Conservation (phyloP, 1,140 invertebrate genomes). For the Daktulosphaira vitifoliae region DNA sequence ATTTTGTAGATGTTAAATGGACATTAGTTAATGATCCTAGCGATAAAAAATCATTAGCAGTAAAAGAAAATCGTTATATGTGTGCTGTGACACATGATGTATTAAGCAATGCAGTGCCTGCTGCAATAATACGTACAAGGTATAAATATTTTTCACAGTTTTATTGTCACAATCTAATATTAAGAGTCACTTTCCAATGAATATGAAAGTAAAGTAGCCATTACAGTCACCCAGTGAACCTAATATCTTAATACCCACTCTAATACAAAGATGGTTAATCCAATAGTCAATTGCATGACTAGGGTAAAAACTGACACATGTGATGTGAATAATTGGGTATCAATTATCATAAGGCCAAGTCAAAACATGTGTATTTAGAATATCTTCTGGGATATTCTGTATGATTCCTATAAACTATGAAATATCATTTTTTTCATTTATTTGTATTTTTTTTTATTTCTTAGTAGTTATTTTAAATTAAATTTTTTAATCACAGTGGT, state of each 20-base stretch:
- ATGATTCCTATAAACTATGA: neutral
- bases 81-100: constrained; percentile 96
- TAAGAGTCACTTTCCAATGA: constrained; percentile 1
- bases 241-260: neutral
- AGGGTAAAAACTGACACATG: too few species aligned
- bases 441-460: neutral
- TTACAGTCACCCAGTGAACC: neutral
- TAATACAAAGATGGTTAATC: too few species aligned
- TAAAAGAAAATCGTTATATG: constrained; percentile 85
- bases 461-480: neutral
- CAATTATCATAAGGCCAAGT: too few species aligned
- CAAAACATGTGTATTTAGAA: neutral
- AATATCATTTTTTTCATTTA: neutral
- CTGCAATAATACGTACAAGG: constrained; percentile 83
- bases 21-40: constrained; percentile 77
- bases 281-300: too few species aligned
- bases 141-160: too few species aligned
- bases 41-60: constrained; percentile 70
- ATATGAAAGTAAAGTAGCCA: neutral
- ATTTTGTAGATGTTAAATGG: constrained; percentile 90
- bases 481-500: too few species aligned
- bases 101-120: constrained; percentile 86
- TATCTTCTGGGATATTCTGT: neutral
- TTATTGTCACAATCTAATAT: constrained; percentile 18
- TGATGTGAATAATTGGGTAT: too few species aligned